Base-by-base conservation (phyloP, 2,797 vertebrate genomes). In the Sphenodon punctatus region DNA sequence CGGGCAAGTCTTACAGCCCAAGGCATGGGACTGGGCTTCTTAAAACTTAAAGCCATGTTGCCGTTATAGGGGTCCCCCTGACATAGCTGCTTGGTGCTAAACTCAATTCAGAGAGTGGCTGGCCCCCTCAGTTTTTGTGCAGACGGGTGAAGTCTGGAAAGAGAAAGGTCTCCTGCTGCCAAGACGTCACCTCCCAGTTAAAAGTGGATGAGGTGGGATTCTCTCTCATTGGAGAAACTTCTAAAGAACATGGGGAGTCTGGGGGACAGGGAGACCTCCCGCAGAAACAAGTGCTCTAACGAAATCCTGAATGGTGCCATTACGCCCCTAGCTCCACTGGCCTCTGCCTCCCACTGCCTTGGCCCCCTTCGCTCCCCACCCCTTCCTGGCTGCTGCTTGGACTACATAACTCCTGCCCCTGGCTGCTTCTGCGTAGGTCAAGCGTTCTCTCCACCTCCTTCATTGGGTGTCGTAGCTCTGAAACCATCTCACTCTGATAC, bases 401-500 rank as follows among this genome's bases (percentile, higher is more conserved):
- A 34, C 80, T 63, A 1, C 16, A 49, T 81, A 60, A 74, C 20
- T 55, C 85, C 88, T 1, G 10, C 87, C n/a, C 69, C 90, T 1
- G 42, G 87, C 92, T 92, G 86, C 75, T 79, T 67, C 87, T 6
- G 4, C 80, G 85, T 91, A 90, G 86, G 86, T 90, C 81, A 16
- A 8, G 84, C 67, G 64, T 71, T 75, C 83, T 89, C 82, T 84
- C 82, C 67, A 71, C 89, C 76, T 87, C 83, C 80, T 81, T 39
- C 88, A 67, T 11, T 22, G 67, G 90, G 84, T 93, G 86, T 94
- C 3, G 87, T 92, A 93, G 89, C 86, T 90, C 87, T 89, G 88
- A 78, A 94, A 92, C 92, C 94, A 95, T 96, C 97, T 97, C 97
- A 95, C 94, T 96, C 94, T 85, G 96, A 95, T 94, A 97, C 95